These are phyloP conservation scores for Sphaeramia orbicularis DNA, from an alignment of 2,797 vertebrate species.

Conservation along the genomic window DNA sequence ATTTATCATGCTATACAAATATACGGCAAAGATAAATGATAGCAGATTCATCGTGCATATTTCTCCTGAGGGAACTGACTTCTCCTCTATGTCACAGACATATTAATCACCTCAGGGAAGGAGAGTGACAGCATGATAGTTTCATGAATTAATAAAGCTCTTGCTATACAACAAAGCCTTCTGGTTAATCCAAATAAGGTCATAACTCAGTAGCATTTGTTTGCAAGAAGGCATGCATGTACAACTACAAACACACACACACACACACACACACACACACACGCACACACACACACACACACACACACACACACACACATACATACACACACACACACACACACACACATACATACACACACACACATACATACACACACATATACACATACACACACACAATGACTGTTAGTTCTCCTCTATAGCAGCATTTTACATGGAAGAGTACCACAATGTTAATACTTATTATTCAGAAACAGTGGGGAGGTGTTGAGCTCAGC, in stretches of 20 bases:
- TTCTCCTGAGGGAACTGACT: constrained; percentile 57
- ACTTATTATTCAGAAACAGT: constrained; percentile 78
- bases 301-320: constrained; percentile 13
- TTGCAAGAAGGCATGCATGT: constrained; percentile 42
- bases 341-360: constrained; percentile 6
- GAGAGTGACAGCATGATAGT: constrained; percentile 71
- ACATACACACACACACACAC: constrained; percentile 6
- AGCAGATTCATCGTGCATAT: constrained; percentile 53
- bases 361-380: constrained; percentile 11
- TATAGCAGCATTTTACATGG: constrained; percentile 49
- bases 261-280: constrained; percentile 9
- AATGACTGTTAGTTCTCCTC: constrained; percentile 16
- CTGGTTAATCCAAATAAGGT: constrained; percentile 75
- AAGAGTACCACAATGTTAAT: constrained; percentile 64
- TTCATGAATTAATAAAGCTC: constrained; percentile 81
- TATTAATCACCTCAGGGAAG: constrained; percentile 74
- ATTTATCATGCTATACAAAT: constrained; percentile 66
- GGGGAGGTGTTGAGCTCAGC: constrained; percentile 77
- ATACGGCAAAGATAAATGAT: constrained; percentile 70
- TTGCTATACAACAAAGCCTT: constrained; percentile 73
- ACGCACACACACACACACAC: constrained; percentile 7
- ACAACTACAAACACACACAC: constrained; percentile 4
- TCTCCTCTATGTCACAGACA: constrained; percentile 61
- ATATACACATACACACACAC: constrained; percentile 7
- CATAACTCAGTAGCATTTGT: constrained; percentile 75